Evolutionary conservation across 2,888 invertebrate species (phyloP).

Genomic region (Drosophila anomalipes): DNA sequence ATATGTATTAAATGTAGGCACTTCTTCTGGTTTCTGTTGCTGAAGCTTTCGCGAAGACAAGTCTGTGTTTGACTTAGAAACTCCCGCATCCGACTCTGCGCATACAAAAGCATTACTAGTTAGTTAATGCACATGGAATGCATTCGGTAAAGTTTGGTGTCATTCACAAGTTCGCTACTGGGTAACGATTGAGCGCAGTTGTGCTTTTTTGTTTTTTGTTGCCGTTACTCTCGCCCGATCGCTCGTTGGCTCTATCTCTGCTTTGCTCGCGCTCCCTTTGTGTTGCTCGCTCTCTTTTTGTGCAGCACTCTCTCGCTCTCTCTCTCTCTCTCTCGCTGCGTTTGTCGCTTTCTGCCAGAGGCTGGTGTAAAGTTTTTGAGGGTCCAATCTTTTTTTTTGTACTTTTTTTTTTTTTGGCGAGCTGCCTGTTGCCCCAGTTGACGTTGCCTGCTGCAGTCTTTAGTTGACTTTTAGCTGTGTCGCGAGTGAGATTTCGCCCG

Average conservation of each 20-base stretch:
- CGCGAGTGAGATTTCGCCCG: constrained; percentile 42
- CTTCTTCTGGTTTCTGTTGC: background rate
- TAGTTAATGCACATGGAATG: background rate
- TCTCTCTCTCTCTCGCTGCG: background rate
- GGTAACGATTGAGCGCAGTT: background rate
- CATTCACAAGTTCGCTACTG: background rate
- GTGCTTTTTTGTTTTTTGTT: background rate
- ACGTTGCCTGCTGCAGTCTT: constrained; percentile 45
- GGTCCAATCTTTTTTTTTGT: constrained; percentile 14
- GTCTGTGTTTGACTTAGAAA: background rate
- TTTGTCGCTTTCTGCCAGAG: constrained; percentile 16
- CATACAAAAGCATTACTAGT: background rate
- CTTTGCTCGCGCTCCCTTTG: background rate
- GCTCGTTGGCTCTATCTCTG: background rate
- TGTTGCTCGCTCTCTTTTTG: background rate
- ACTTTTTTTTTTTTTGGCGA: constrained; percentile 2
- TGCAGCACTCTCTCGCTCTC: background rate
- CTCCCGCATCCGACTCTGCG: background rate
- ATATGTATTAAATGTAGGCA: too few species aligned
- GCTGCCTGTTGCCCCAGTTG: constrained; percentile 39
- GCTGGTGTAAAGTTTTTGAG: constrained; percentile 16
- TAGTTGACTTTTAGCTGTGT: constrained; percentile 61
- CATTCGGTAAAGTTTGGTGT: background rate
- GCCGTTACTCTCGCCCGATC: constrained; percentile 12
- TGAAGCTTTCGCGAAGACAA: background rate